Conservation (phyloP, 53 echinoderm and acorn worm species). For the Echinometra lucunter region DNA sequence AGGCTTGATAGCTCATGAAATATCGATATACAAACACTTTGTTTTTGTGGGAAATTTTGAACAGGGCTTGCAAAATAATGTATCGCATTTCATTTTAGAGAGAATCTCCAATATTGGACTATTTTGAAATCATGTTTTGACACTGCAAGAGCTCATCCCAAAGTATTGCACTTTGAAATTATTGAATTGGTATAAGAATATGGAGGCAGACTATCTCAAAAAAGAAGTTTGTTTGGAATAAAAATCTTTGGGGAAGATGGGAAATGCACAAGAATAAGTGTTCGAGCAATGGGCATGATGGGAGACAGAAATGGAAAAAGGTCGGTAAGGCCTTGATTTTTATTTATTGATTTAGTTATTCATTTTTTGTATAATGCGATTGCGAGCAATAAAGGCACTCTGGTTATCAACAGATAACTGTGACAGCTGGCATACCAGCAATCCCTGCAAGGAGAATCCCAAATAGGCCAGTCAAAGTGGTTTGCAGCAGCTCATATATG, state of each 20-base stretch:
- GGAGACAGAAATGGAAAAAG: too few relatives aligned
- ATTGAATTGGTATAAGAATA: background rate
- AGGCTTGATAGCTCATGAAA: background rate
- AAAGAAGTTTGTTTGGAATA: background rate
- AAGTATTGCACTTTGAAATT: background rate
- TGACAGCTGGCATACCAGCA: too few relatives aligned
- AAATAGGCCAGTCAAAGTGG: too few relatives aligned
- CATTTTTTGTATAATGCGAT: too few relatives aligned
- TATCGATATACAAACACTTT: conserved; percentile 46
- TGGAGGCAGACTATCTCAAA: background rate
- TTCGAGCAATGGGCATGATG: too few relatives aligned
- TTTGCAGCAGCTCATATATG: too few relatives aligned
- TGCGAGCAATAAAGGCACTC: too few relatives aligned
- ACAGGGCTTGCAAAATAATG: background rate
- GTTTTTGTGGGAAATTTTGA: background rate
- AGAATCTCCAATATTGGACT: conserved; percentile 19
- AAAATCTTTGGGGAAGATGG: background rate
- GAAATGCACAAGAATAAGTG: background rate
- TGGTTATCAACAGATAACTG: too few relatives aligned
- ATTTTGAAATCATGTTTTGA: background rate
- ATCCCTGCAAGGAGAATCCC: too few relatives aligned
- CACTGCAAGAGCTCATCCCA: background rate
- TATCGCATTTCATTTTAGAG: background rate
- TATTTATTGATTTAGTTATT: too few relatives aligned
- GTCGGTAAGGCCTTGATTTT: too few relatives aligned